Evolutionary conservation across 1,140 invertebrate genomes (phyloP).

Genomic region (Nautilus pompilius): DNA sequence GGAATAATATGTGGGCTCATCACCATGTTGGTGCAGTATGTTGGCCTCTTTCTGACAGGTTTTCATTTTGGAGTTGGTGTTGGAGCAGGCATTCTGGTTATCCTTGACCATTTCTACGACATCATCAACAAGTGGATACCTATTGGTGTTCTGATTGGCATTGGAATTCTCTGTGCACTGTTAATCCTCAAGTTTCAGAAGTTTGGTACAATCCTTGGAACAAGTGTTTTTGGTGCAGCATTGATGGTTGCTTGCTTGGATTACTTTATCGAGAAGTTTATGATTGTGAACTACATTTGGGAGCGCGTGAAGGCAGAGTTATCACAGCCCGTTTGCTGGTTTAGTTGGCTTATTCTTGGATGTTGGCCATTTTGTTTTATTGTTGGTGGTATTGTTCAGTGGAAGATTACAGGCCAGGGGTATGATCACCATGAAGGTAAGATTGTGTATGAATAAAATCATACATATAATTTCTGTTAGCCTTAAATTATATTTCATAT

Average conservation of each 20-base stretch:
- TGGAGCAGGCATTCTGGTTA: constrained; percentile 59
- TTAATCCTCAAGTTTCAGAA: constrained; percentile 74
- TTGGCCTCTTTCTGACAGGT: constrained; percentile 79
- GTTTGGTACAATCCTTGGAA: constrained; percentile 71
- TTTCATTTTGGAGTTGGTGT: constrained; percentile 71
- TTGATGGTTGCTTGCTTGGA: constrained; percentile 70
- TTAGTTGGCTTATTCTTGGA: constrained; percentile 72
- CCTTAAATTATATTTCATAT: neutral
- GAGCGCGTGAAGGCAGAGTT: constrained; percentile 54
- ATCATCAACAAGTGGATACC: constrained; percentile 66
- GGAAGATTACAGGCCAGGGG: constrained; percentile 68
- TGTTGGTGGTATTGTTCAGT: constrained; percentile 69
- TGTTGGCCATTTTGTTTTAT: constrained; percentile 72
- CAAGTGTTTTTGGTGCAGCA: constrained; percentile 72
- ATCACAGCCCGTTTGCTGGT: constrained; percentile 66
- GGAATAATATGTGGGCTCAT: constrained; percentile 76
- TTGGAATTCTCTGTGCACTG: constrained; percentile 69
- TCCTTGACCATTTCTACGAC: constrained; percentile 46
- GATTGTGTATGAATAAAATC: neutral
- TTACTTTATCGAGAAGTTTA: constrained; percentile 73
- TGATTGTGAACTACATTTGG: constrained; percentile 71
- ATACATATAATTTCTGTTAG: neutral
- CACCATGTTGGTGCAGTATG: constrained; percentile 76
- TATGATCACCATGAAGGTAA: constrained; percentile 62
- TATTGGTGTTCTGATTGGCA: constrained; percentile 66